A percentile compares a stretch with the other conserved stretches of the same genome.
These are phyloP conservation scores for Hartigia nigra DNA, from an alignment of 2,888 invertebrate species.

Conservation along the genomic window DNA sequence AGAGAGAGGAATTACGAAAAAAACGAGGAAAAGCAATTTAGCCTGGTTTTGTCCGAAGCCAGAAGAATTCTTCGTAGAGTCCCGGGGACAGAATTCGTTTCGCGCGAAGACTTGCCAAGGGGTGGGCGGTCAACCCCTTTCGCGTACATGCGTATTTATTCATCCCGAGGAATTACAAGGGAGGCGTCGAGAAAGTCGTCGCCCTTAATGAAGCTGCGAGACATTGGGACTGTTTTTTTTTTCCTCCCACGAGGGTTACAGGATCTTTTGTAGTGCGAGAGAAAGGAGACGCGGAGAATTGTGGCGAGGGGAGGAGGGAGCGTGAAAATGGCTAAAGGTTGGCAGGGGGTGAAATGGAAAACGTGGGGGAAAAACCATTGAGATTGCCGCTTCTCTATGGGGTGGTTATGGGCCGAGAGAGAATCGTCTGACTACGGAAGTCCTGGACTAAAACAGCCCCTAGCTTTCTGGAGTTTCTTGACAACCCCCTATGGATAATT, in stretches of 20 bases:
- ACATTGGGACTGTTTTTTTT: neutral
- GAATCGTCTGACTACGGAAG: neutral
- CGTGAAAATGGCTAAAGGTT: neutral
- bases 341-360: neutral
- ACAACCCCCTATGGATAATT: neutral
- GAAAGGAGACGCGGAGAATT: neutral
- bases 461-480: neutral
- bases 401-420: slow-evolving; percentile 4
- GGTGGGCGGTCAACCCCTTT: slow-evolving; percentile 14
- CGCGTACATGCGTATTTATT: slow-evolving; percentile 21
- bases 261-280: neutral
- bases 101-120: neutral
- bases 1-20: neutral
- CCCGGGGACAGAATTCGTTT: neutral
- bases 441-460: neutral
- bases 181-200: slow-evolving; percentile 1
- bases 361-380: slow-evolving; percentile 5
- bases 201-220: slow-evolving; percentile 4
- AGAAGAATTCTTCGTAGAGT: neutral
- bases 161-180: slow-evolving; percentile 14
- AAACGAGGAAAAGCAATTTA: neutral
- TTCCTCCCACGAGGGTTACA: neutral
- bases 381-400: slow-evolving; percentile 1
- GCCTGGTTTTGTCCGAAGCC: neutral
- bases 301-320: neutral